Base-by-base conservation (phyloP, 2,113 vertebrate species). In the Eolophus roseicapilla region DNA sequence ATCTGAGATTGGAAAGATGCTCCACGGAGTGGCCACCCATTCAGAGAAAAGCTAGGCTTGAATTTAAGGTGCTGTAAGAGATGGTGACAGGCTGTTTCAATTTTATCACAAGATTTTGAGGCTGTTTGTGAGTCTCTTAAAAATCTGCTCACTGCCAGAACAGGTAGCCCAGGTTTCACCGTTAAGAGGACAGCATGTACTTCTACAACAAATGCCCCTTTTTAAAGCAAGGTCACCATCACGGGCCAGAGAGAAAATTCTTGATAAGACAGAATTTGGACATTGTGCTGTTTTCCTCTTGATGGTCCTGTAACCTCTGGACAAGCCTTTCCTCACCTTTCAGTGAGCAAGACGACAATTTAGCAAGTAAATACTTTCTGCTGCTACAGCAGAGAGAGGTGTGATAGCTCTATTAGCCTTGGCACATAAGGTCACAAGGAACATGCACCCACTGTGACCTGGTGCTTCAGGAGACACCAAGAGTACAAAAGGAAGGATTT, bases 381-480 rank as follows among this genome's bases (percentile, higher is more conserved):
- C 82, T 92, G 65, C 65, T 93, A 52, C 57, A 81, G 74, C 50
- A 83, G 62, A 91, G 80, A 93, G 74, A 93, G 74, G 44, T 55
- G 74, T 95, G 86, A 88, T 52, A 86, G 86, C 70, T 92, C 94
- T 77, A 82, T 92, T 27, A 94, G 89, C 83, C 82, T 93, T 57
- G 37, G 67, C 73, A 83, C 28, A 10, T 1, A 64, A 92, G 70
- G 43, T 91, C 93, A 85, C 83, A 82, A 82, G 92, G 71, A 78
- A 73, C 93, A 81, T 1, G 19, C 24, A 84, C 87, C 83, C 52
- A 86, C 41, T 57, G 28, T 2, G 24, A 82, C n/a, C 62, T 70
- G n/a, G 55, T 25, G 76, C 31, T 86, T 77, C 55, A 62, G 65
- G 39, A 70, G 29, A 64, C 13, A 91, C 33, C 50, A 53, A 67